A percentile compares a stretch with the other conserved stretches of the same genome.
These are phyloP conservation scores for Ariolimax columbianus DNA, from an alignment of 2,888 invertebrate species.

Conservation along the genomic window DNA sequence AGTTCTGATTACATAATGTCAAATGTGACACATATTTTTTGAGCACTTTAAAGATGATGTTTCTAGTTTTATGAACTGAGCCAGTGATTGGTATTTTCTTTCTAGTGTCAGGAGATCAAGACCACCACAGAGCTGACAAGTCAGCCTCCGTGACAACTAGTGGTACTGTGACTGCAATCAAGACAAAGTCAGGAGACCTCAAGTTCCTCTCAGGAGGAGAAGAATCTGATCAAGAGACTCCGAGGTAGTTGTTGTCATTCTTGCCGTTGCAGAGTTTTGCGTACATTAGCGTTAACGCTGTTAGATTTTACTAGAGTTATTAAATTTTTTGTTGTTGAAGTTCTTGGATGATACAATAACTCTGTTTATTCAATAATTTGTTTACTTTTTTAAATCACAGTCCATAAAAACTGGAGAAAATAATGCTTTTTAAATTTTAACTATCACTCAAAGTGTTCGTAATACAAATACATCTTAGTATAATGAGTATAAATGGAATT, in stretches of 20 bases:
- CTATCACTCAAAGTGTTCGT: no score
- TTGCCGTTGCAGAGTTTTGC: no score
- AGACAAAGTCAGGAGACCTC: conserved; percentile 70
- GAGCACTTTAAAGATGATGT: neutral
- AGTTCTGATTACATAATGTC: no score
- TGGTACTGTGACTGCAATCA: conserved; percentile 48
- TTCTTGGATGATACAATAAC: no score
- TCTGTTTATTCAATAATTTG: no score
- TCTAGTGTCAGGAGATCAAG: conserved; percentile 15
- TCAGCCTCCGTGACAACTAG: conserved; percentile 30
- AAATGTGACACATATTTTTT: no score
- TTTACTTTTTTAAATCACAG: no score
- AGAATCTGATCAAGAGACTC: conserved; percentile 68
- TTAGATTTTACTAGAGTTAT: neutral
- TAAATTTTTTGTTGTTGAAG: neutral
- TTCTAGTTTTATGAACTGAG: neutral
- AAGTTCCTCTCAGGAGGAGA: conserved; percentile 74
- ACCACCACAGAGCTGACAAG: neutral
- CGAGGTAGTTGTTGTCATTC: neutral
- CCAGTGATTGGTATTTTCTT: neutral
- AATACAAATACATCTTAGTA: no score
- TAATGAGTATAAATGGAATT: no score
- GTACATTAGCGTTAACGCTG: neutral
- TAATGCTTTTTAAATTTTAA: no score
- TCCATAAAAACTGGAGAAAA: no score